Conservation (phyloP, 2,797 vertebrate species). For the Columba guinea region DNA sequence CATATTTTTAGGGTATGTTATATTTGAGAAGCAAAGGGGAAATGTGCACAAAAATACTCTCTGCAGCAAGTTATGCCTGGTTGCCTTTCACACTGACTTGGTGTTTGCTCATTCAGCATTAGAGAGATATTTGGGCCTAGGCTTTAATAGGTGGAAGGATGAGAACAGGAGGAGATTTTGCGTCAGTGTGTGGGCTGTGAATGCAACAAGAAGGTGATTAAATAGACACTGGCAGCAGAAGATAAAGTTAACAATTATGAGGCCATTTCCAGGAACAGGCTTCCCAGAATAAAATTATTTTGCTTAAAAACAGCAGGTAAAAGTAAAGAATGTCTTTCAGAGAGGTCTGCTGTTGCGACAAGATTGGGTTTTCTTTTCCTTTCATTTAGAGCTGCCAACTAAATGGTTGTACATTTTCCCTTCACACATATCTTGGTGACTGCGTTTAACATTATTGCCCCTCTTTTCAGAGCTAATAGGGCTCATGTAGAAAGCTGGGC, state of each 20-base stretch:
- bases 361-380: neutral
- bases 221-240: conserved; percentile 54
- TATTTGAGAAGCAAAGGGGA: neutral
- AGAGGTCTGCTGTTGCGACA: neutral
- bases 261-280: conserved; percentile 50
- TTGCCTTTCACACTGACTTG: conserved; percentile 44
- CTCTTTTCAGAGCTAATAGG: neutral
- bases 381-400: neutral
- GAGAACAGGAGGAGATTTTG: conserved; percentile 56
- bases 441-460: neutral
- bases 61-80: conserved; percentile 23
- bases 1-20: neutral
- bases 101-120: conserved; percentile 41
- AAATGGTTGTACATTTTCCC: neutral
- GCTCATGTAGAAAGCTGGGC: neutral
- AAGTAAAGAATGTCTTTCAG: neutral
- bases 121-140: conserved; percentile 24
- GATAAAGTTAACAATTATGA: conserved; percentile 66
- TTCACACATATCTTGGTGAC: neutral
- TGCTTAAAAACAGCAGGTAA: conserved; percentile 42
- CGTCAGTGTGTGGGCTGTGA: conserved; percentile 58
- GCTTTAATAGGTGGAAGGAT: conserved; percentile 33
- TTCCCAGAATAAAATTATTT: conserved; percentile 60
- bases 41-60: conserved; percentile 7
- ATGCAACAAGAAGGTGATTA: conserved; percentile 50